Evolutionary conservation across 2,888 invertebrate species (phyloP).

Genomic region (Tetanocera ferruginea): DNA sequence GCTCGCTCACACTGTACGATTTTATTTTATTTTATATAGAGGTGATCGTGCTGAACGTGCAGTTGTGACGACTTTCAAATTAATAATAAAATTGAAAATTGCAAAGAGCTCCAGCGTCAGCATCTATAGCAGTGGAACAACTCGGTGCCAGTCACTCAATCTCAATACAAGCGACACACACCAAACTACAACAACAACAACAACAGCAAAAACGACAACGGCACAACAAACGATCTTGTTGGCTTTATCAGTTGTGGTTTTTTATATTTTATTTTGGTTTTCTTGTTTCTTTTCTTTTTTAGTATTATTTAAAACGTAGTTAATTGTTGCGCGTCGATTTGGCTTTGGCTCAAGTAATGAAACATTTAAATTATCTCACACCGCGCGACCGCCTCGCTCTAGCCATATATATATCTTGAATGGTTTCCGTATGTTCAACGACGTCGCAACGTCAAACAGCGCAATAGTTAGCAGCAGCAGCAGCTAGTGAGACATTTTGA

Average conservation of each 20-base stretch:
- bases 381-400: background rate
- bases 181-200: background rate
- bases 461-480: background rate
- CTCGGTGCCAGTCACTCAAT: conserved; percentile 36
- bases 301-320: conserved; percentile 35
- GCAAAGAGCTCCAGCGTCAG: conserved; percentile 23
- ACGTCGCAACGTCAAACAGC: background rate
- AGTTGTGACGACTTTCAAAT: conserved; percentile 37
- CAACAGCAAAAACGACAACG: background rate
- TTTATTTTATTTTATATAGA: background rate
- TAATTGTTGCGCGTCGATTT: conserved; percentile 26
- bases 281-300: conserved; percentile 7
- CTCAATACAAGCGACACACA: conserved; percentile 19
- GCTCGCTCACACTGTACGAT: background rate
- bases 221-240: conserved; percentile 1
- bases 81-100: conserved; percentile 35
- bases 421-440: background rate
- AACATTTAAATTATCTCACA: conserved; percentile 17
- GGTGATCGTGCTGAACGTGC: conserved; percentile 3
- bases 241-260: conserved; percentile 27
- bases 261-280: background rate
- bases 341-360: background rate
- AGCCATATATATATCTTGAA: background rate
- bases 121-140: conserved; percentile 27
- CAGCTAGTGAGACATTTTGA: background rate